These are phyloP conservation scores for Merops nubicus DNA, from an alignment of 2,113 vertebrate genomes.

Conservation along the genomic window DNA sequence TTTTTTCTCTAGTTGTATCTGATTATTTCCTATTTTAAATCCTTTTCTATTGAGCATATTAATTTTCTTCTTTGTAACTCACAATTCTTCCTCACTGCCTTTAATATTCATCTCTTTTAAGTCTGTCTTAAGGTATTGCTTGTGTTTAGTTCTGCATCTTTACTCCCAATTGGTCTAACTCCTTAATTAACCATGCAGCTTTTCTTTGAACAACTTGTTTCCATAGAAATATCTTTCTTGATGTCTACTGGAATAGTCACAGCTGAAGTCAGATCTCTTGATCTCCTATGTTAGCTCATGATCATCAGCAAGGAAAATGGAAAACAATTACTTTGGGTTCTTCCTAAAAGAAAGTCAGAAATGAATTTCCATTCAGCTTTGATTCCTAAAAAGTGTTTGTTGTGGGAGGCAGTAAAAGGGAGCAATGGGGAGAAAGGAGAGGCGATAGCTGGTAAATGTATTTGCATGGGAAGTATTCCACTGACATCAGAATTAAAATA, in stretches of 20 bases:
- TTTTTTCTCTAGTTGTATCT: neutral
- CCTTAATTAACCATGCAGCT: neutral
- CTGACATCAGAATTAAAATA: conserved; percentile 26
- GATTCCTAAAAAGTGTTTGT: neutral
- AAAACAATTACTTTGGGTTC: neutral
- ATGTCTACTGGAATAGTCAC: neutral
- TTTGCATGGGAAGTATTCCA: conserved; percentile 44
- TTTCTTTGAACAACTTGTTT: neutral
- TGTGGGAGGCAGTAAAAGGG: neutral
- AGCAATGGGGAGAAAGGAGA: neutral
- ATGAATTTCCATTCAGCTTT: neutral
- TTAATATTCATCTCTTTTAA: neutral
- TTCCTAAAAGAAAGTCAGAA: neutral
- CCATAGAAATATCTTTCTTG: neutral
- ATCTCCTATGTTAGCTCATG: neutral
- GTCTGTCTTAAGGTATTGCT: neutral
- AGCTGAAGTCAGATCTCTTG: neutral
- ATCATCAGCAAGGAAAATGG: neutral
- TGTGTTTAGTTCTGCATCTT: neutral
- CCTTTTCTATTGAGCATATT: neutral
- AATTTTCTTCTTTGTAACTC: neutral
- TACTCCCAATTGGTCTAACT: neutral
- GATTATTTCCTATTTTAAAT: neutral
- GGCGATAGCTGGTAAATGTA: neutral
- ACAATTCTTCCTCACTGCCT: neutral